These are phyloP conservation scores for Rhopalosiphum maidis DNA, from an alignment of 1,140 invertebrate species.

Conservation along the genomic window DNA sequence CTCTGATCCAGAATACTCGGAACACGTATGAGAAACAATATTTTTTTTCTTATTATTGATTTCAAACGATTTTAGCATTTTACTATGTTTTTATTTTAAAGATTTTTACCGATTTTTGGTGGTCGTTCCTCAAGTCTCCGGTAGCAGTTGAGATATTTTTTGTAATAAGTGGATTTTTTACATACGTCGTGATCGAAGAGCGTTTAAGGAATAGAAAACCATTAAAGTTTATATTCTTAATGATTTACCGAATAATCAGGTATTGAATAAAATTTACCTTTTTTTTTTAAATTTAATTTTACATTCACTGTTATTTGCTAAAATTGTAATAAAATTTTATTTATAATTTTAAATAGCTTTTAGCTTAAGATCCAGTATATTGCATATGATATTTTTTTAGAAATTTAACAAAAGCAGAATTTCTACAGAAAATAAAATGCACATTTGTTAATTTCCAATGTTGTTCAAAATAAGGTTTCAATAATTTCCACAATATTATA, in stretches of 20 bases:
- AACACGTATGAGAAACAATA: not conserved
- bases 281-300: too few relatives aligned
- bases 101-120: constrained; percentile 25
- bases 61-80: too few relatives aligned
- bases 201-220: not conserved
- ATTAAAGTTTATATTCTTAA: not conserved
- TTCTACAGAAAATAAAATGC: not conserved
- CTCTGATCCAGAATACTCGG: not conserved
- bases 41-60: not conserved
- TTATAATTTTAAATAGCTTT: not conserved
- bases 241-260: constrained; percentile 6
- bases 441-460: not conserved
- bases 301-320: not conserved
- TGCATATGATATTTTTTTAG: too few relatives aligned
- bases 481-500: not conserved
- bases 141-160: constrained; percentile 34
- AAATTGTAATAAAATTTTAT: not conserved
- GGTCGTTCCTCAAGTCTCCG: not conserved
- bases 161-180: constrained; percentile 9
- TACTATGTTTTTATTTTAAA: not conserved
- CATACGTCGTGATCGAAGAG: not conserved
- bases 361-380: not conserved
- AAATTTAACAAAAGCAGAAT: not conserved
- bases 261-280: not conserved
- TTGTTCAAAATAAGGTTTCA: not conserved